Conservation (phyloP, 2,888 invertebrate species). For the Amorpha juglandis region DNA sequence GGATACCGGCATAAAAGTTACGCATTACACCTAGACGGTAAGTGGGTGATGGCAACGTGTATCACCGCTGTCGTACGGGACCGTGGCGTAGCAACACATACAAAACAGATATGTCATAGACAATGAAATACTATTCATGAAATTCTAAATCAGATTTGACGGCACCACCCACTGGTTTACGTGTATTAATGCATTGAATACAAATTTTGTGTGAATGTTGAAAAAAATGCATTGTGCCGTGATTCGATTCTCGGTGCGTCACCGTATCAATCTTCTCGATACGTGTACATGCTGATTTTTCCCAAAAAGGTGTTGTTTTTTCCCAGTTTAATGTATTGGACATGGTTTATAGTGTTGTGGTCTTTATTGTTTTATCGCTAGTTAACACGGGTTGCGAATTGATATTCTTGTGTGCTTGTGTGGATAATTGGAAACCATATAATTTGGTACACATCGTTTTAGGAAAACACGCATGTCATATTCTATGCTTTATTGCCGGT, state of each 20-base stretch:
- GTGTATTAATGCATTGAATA: conserved; percentile 71
- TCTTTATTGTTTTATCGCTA: conserved; percentile 56
- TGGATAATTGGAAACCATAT: conserved; percentile 28
- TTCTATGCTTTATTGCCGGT: conserved; percentile 11
- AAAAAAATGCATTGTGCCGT: conserved; percentile 69
- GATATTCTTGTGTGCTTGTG: conserved; percentile 25
- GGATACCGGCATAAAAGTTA: no score
- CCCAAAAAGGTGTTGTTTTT: conserved; percentile 38
- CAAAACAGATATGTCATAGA: conserved; percentile 12
- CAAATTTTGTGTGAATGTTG: conserved; percentile 57
- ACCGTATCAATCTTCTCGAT: conserved; percentile 61
- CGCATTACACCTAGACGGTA: not conserved
- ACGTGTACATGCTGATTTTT: conserved; percentile 48
- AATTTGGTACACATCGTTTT: conserved; percentile 18
- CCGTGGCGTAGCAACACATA: not conserved
- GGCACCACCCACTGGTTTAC: conserved; percentile 77
- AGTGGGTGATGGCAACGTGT: not conserved
- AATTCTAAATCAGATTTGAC: conserved; percentile 63
- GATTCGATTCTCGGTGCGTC: conserved; percentile 68
- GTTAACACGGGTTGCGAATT: conserved; percentile 51
- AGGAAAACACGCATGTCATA: conserved; percentile 14
- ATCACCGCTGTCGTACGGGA: not conserved
- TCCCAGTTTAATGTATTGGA: conserved; percentile 37
- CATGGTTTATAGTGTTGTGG: conserved; percentile 33
- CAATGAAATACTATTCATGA: conserved; percentile 56